Evolutionary conservation across 1,140 invertebrate species (phyloP).

Genomic region (Cherax quadricarinatus): DNA sequence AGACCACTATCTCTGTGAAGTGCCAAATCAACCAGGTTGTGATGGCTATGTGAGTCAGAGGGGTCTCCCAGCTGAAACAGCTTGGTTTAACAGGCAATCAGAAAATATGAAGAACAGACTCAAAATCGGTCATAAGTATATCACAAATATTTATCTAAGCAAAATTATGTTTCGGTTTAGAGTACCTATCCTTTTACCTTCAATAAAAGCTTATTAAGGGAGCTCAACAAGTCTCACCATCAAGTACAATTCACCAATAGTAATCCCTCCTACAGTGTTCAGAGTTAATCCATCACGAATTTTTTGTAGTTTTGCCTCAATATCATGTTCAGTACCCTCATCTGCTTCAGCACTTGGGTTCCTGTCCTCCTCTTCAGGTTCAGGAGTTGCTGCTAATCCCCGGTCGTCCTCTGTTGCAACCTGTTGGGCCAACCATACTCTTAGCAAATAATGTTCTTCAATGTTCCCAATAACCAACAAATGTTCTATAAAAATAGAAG

Average conservation of each 20-base stretch:
- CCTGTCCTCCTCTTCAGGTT: slow-evolving; percentile 53
- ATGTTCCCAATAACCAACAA: not conserved
- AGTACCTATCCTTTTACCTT: too few species aligned
- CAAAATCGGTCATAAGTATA: too few species aligned
- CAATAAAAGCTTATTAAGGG: not conserved
- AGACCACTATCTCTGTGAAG: too few species aligned
- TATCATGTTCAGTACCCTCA: not conserved
- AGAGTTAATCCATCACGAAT: slow-evolving; percentile 49
- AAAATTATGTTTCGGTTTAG: too few species aligned
- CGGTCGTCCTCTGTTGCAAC: not conserved
- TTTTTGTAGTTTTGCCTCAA: slow-evolving; percentile 42
- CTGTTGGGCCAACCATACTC: not conserved
- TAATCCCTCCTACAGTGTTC: slow-evolving; percentile 31
- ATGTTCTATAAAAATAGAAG: not conserved
- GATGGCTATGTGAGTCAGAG: too few species aligned
- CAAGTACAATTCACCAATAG: slow-evolving; percentile 52
- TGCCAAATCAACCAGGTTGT: too few species aligned
- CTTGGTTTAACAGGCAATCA: too few species aligned
- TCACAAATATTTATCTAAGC: too few species aligned
- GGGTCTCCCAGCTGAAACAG: too few species aligned
- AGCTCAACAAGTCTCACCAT: slow-evolving; percentile 29
- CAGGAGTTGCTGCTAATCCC: slow-evolving; percentile 14
- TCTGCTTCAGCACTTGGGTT: slow-evolving; percentile 1
- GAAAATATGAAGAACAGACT: too few species aligned
- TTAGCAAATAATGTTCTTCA: not conserved